phyloP scores from a whole-genome alignment of 2,113 vertebrate species.

The Cololabis saira region DNA sequence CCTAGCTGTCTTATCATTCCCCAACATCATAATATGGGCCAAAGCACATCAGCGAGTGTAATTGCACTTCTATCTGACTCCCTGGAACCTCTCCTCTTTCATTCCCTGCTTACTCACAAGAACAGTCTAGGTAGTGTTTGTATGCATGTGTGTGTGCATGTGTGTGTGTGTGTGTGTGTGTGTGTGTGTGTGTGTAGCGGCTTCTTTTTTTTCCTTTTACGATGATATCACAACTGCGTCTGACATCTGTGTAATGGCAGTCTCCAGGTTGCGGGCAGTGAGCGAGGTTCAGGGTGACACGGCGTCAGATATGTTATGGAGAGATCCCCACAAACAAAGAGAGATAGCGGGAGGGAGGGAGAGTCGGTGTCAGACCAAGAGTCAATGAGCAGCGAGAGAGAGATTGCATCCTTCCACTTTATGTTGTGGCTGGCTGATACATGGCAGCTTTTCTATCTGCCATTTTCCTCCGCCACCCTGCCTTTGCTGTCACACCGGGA shows the following conservation, averaged over 20 bases:
- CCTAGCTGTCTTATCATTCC: slow-evolving; percentile 57
- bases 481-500: slow-evolving; percentile 35
- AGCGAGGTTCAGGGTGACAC: slow-evolving; percentile 39
- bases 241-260: slow-evolving; percentile 76
- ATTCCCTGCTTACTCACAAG: slow-evolving; percentile 42
- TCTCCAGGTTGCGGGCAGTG: slow-evolving; percentile 56
- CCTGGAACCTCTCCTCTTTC: slow-evolving; percentile 40
- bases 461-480: slow-evolving; percentile 37
- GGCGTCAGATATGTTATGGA: slow-evolving; percentile 60
- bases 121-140: background rate
- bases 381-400: slow-evolving; percentile 27
- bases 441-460: slow-evolving; percentile 52
- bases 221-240: slow-evolving; percentile 71
- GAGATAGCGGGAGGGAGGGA: background rate
- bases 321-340: slow-evolving; percentile 31
- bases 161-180: background rate
- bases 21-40: slow-evolving; percentile 70
- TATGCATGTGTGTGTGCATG: slow-evolving; percentile 7
- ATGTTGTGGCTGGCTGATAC: slow-evolving; percentile 68
- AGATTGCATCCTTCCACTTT: slow-evolving; percentile 50
- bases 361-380: slow-evolving; percentile 19
- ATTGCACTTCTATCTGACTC: slow-evolving; percentile 67
- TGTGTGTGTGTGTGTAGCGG: background rate
- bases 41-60: slow-evolving; percentile 70
- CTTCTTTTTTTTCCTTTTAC: slow-evolving; percentile 61